A percentile compares a stretch with the other conserved stretches of the same genome.
phyloP scores from a whole-genome alignment of 2,113 vertebrate species.

The Chamaetylas fuelleborni region DNA sequence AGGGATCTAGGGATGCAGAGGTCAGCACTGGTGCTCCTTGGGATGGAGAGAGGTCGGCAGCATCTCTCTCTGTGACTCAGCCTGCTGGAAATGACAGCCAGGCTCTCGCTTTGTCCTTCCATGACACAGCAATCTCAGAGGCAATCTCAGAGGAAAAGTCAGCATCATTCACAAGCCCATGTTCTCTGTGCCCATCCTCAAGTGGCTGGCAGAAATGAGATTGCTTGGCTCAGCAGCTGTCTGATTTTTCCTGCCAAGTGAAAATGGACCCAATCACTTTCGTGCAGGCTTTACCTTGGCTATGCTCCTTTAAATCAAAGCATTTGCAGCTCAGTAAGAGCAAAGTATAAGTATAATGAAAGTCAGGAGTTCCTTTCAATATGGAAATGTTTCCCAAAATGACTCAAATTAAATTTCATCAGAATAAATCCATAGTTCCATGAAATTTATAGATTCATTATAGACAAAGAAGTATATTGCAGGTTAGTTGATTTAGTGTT shows the following conservation, averaged over 20 bases:
- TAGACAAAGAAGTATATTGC: not conserved
- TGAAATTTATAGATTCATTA: conserved; percentile 7
- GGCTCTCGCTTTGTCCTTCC: not conserved
- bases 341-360: not conserved
- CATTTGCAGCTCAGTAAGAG: not conserved
- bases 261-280: not conserved
- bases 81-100: not conserved
- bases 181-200: not conserved
- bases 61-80: not conserved
- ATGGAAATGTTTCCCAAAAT: conserved; percentile 2
- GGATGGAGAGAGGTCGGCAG: rapidly evolving
- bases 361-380: conserved; percentile 21
- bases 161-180: not conserved
- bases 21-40: not conserved
- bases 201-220: not conserved
- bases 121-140: not conserved
- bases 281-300: not conserved
- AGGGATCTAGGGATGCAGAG: not conserved
- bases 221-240: not conserved
- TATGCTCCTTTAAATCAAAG: conserved; percentile 35
- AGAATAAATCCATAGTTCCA: conserved; percentile 28
- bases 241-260: conserved; percentile 1
- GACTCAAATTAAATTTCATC: conserved; percentile 39
- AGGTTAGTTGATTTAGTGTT: conserved; percentile 43
- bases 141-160: not conserved